A percentile compares a stretch with the other conserved stretches of the same genome.
phyloP scores from a whole-genome alignment of 2,888 invertebrate species.

The Muschampia plurimacula region DNA sequence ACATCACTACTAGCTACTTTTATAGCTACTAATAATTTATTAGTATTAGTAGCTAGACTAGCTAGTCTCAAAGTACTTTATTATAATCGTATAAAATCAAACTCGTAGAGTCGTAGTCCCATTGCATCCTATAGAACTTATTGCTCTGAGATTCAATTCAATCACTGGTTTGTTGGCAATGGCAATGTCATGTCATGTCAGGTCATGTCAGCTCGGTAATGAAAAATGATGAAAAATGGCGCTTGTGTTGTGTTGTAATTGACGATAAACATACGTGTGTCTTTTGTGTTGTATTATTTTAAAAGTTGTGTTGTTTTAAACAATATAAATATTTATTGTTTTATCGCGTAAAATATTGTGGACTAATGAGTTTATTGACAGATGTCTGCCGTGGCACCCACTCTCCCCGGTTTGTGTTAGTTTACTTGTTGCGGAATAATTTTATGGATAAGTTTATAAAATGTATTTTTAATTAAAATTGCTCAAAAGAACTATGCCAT shows the following conservation, averaged over 20 bases:
- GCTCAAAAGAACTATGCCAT: neutral
- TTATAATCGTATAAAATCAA: too few species aligned
- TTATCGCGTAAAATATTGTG: conserved; percentile 66
- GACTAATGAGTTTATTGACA: conserved; percentile 83
- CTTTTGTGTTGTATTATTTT: conserved; percentile 42
- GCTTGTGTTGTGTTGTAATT: conserved; percentile 76
- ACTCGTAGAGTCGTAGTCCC: too few species aligned
- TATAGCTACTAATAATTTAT: too few species aligned
- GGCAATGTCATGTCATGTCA: too few species aligned
- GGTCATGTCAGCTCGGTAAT: conserved; percentile 43
- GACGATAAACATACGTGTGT: conserved; percentile 71
- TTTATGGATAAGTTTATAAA: conserved; percentile 1
- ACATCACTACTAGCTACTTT: too few species aligned
- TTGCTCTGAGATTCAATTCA: too few species aligned
- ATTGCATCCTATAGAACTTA: too few species aligned
- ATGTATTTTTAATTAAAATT: neutral
- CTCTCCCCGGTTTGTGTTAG: conserved; percentile 80
- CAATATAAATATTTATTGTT: conserved; percentile 16
- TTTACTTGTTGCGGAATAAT: conserved; percentile 50
- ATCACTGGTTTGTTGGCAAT: too few species aligned
- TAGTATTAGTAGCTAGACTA: too few species aligned
- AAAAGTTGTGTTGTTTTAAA: conserved; percentile 14
- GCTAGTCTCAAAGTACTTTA: too few species aligned
- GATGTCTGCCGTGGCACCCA: conserved; percentile 85
- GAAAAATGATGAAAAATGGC: conserved; percentile 82